Evolutionary conservation across 2,888 invertebrate species (phyloP).

Genomic region (Dasysyrphus tricinctus): DNA sequence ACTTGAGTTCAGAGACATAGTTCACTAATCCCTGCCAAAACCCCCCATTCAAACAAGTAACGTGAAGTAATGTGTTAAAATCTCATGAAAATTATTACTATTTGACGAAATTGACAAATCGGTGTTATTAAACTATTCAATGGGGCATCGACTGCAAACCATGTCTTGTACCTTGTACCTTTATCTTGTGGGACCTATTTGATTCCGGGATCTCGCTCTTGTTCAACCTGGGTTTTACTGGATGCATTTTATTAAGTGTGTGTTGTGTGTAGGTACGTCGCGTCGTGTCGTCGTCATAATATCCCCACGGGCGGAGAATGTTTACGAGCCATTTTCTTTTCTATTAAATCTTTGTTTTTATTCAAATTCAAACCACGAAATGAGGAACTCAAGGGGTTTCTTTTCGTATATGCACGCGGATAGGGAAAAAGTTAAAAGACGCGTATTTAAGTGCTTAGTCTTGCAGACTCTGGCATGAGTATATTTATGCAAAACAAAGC

Average conservation of each 20-base stretch:
- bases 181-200: constrained; percentile 44
- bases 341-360: constrained; percentile 50
- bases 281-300: background rate
- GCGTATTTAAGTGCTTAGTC: constrained; percentile 28
- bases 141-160: constrained; percentile 33
- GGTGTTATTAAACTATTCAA: constrained; percentile 57
- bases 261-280: background rate
- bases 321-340: constrained; percentile 54
- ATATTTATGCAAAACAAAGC: constrained; percentile 47
- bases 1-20: constrained; percentile 33
- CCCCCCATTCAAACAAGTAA: background rate
- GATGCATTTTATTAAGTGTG: constrained; percentile 46
- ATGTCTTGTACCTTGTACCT: constrained; percentile 40
- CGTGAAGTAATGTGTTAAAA: constrained; percentile 45
- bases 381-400: constrained; percentile 39
- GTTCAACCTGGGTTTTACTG: constrained; percentile 59
- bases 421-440: constrained; percentile 11
- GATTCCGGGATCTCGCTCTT: constrained; percentile 73
- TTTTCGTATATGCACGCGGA: constrained; percentile 4
- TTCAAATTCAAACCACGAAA: constrained; percentile 51
- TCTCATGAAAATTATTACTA: constrained; percentile 55
- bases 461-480: constrained; percentile 24
- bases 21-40: constrained; percentile 42
- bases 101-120: constrained; percentile 71
- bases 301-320: constrained; percentile 68